phyloP scores from a whole-genome alignment of 2,113 vertebrate genomes.

The Trematocara stigmaticum region DNA sequence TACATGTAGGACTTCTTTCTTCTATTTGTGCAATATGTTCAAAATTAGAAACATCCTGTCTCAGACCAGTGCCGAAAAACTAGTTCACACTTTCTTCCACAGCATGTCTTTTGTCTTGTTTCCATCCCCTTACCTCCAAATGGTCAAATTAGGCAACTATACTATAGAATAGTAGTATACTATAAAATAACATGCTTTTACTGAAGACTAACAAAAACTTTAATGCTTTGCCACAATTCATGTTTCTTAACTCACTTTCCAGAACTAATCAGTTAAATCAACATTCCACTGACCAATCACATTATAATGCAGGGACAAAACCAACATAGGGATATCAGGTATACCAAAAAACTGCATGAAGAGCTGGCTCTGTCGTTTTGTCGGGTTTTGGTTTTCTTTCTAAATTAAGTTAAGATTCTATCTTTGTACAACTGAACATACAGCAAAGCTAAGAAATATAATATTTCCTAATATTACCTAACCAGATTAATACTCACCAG shows the following conservation, averaged over 20 bases:
- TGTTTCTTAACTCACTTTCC: background rate
- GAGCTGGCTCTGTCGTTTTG: background rate
- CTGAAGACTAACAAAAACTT: background rate
- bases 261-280: background rate
- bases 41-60: background rate
- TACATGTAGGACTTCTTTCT: background rate
- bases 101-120: background rate
- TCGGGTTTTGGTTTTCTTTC: background rate
- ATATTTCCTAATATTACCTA: background rate
- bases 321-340: background rate
- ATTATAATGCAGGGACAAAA: background rate
- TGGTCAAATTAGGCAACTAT: background rate
- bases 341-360: background rate
- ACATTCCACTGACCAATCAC: background rate
- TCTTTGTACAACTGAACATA: background rate
- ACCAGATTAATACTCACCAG: background rate
- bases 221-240: background rate
- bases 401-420: background rate
- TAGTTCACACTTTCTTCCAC: background rate
- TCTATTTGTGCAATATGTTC: background rate
- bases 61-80: fast-evolving
- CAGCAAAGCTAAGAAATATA: background rate
- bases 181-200: background rate
- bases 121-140: background rate
- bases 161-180: background rate